These are phyloP conservation scores for Hydrotaea cyrtoneurina DNA, from an alignment of 2,888 invertebrate genomes.

Conservation along the genomic window DNA sequence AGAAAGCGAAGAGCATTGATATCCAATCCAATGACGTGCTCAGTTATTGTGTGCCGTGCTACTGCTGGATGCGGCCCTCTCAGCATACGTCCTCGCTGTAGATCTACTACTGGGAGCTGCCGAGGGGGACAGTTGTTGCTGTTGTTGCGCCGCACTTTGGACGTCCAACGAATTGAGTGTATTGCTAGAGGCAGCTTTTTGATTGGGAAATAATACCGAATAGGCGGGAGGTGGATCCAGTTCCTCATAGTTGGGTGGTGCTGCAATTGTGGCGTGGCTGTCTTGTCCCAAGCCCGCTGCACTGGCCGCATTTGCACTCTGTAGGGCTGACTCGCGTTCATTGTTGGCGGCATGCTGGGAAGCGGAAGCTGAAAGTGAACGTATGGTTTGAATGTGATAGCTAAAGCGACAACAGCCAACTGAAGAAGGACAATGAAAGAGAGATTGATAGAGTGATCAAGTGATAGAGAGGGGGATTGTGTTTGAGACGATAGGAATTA, in stretches of 20 bases:
- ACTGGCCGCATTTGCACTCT: conserved; percentile 70
- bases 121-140: conserved; percentile 62
- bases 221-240: conserved; percentile 85
- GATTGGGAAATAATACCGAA: conserved; percentile 84
- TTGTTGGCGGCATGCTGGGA: conserved; percentile 79
- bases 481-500: not conserved
- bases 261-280: conserved; percentile 72
- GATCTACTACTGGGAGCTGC: conserved; percentile 61
- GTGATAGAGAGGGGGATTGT: conserved; percentile 34
- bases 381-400: conserved; percentile 78
- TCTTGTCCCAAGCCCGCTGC: conserved; percentile 68
- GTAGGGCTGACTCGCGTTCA: conserved; percentile 78
- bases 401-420: conserved; percentile 77
- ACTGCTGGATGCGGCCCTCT: conserved; percentile 52
- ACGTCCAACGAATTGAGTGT: conserved; percentile 73
- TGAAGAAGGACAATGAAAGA: conserved; percentile 60
- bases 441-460: conserved; percentile 19
- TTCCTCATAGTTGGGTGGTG: conserved; percentile 85
- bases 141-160: conserved; percentile 55
- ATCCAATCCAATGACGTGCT: too few relatives aligned
- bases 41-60: not conserved
- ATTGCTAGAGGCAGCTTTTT: conserved; percentile 77
- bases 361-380: conserved; percentile 79
- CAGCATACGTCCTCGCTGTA: conserved; percentile 47
- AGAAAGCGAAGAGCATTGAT: too few relatives aligned